Base-by-base conservation (phyloP, 37 sponge, comb jelly and placozoan species). In the Sycon ciliatum region DNA sequence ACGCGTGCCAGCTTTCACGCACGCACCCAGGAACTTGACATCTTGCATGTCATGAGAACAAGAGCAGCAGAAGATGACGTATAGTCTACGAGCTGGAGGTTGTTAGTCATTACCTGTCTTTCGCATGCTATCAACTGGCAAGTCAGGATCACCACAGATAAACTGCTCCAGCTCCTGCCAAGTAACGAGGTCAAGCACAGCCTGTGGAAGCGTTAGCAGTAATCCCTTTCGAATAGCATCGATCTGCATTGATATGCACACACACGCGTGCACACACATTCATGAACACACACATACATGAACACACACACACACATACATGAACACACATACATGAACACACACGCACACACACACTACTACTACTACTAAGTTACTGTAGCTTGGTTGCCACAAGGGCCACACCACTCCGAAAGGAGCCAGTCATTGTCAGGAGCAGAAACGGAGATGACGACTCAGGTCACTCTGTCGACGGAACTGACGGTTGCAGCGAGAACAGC, bases 81-180 rank as follows among this genome's bases (percentile, higher is more conserved):
- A 20, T 0, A 16, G 20, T 16, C 20, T 49, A 49, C 20, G 16
- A 49, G 20, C 54, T 49, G 16, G 20, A 20, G 54, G 20, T 49
- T 20, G 16, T 49, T 49, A n/a, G n/a, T n/a, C n/a, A n/a, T n/a
- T n/a, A n/a, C 81, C 65, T 1, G 80, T 72, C 77, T 73, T 77
- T 55, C 80, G 85, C 54, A 90, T 56, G 1, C 74, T 79, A 11
- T 82, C 83, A 11, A 92, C 37, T 0, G 88, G 58, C 18, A 92
- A 72, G 31, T 88, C 93, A 6, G 93, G 89, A 72, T 80, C 87
- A 38, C 93, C 93, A 65, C 93, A 92, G 3, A 92, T 76, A 46
- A 78, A 79, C 16, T 56, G 42, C 58, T 92, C 93, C 16, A 92
- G 65, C 52, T 92, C 93, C 40, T 85, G 79, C 93, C 93, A 92